phyloP scores from a whole-genome alignment of 2,888 invertebrate genomes.

The Steinernema hermaphroditum region DNA sequence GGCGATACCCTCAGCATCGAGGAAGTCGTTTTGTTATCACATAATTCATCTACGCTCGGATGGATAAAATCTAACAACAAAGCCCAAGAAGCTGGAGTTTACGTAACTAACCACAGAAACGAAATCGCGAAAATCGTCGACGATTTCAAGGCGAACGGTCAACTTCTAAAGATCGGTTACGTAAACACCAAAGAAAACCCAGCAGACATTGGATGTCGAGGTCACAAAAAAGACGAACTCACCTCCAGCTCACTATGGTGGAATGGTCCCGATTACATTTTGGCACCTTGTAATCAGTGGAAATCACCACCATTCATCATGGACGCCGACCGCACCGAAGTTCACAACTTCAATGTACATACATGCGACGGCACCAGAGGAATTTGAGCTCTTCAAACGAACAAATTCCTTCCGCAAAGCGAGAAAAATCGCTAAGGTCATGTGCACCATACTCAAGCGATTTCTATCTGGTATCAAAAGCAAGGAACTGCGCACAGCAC shows the following conservation, averaged over 20 bases:
- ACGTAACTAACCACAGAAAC: not conserved
- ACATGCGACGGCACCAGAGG: not conserved
- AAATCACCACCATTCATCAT: not conserved
- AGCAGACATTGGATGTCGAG: slow-evolving; percentile 29
- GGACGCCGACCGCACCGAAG: not conserved
- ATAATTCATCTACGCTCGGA: not conserved
- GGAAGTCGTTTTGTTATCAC: not conserved
- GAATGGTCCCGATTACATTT: not conserved
- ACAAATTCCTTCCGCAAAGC: not conserved
- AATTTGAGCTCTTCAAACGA: not conserved
- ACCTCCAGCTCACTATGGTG: not conserved
- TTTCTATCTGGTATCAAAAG: not conserved
- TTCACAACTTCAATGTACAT: not conserved
- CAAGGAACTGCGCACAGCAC: not conserved
- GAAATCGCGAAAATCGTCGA: not conserved
- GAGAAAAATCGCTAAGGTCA: not conserved
- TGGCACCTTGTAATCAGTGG: not conserved
- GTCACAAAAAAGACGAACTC: not conserved
- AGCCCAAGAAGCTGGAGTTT: not conserved
- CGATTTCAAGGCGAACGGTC: not conserved
- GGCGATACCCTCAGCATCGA: not conserved
- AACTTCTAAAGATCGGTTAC: slow-evolving; percentile 19
- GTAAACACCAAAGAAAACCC: slow-evolving; percentile 7
- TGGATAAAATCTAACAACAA: not conserved
- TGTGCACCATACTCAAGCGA: not conserved